A percentile compares a stretch with the other conserved stretches of the same genome.
These are phyloP conservation scores for Malacosoma neustria DNA, from an alignment of 2,888 invertebrate genomes.

Conservation along the genomic window DNA sequence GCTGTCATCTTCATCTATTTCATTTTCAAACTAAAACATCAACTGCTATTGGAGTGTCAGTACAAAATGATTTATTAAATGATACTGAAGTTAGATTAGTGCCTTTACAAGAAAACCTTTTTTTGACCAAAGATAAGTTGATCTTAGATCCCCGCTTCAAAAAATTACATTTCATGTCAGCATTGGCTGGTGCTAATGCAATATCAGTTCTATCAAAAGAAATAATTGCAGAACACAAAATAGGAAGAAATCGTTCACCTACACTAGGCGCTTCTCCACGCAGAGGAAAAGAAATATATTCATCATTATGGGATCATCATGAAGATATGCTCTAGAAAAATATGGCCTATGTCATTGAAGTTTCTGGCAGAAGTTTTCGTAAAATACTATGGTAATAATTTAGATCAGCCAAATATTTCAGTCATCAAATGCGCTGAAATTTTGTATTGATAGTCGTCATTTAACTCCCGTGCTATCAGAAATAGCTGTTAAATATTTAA, in stretches of 20 bases:
- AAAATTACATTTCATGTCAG: conserved; percentile 7
- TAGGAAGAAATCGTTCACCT: conserved; percentile 11
- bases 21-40: too few species aligned
- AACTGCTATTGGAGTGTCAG: too few species aligned
- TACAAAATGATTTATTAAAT: conserved; percentile 3
- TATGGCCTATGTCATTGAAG: conserved; percentile 7
- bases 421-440: conserved; percentile 9
- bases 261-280: too few species aligned
- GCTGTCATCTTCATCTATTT: too few species aligned
- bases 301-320: conserved; percentile 8
- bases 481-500: conserved; percentile 13
- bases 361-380: conserved; percentile 7
- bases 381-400: conserved; percentile 8
- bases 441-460: conserved; percentile 12
- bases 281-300: neutral
- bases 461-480: conserved; percentile 12
- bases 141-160: conserved; percentile 9
- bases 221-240: conserved; percentile 9
- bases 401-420: conserved; percentile 12
- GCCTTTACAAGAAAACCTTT: conserved; percentile 2
- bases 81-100: too few species aligned
- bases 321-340: conserved; percentile 8
- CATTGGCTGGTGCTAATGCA: conserved; percentile 9
- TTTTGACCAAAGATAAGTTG: conserved; percentile 4
- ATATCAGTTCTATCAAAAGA: conserved; percentile 5